Evolutionary conservation across 2,113 vertebrate genomes (phyloP).

Genomic region (Sporophila hypoxantha): DNA sequence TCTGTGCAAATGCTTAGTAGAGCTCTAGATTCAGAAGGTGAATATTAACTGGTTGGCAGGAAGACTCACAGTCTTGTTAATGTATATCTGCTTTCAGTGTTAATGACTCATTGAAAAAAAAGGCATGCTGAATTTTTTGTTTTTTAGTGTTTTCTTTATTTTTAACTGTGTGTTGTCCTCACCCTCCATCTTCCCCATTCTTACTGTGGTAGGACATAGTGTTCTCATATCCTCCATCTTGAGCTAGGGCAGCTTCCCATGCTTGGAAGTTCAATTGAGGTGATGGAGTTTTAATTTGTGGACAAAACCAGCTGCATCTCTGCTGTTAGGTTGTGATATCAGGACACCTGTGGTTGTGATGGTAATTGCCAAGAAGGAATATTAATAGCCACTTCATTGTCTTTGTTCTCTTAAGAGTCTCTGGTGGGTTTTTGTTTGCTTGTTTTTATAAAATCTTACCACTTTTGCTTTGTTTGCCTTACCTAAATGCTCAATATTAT

Average conservation of each 20-base stretch:
- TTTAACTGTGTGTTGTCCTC: neutral
- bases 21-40: neutral
- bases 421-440: neutral
- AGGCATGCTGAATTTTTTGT: neutral
- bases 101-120: neutral
- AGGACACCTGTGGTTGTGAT: neutral
- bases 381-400: neutral
- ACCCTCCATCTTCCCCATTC: neutral
- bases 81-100: neutral
- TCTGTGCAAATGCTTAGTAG: neutral
- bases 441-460: neutral
- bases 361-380: neutral
- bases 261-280: constrained; percentile 3
- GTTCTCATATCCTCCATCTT: neutral
- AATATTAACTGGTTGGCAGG: neutral
- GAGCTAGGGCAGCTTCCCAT: neutral
- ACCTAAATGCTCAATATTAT: neutral
- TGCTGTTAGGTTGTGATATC: neutral
- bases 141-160: neutral
- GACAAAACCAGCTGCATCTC: neutral
- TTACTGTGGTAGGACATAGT: neutral
- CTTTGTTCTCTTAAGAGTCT: neutral
- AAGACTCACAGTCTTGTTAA: neutral
- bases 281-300: neutral
- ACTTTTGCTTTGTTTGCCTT: neutral